Evolutionary conservation across 2,113 vertebrate genomes (phyloP).

Genomic region (Oryzias woworae): DNA sequence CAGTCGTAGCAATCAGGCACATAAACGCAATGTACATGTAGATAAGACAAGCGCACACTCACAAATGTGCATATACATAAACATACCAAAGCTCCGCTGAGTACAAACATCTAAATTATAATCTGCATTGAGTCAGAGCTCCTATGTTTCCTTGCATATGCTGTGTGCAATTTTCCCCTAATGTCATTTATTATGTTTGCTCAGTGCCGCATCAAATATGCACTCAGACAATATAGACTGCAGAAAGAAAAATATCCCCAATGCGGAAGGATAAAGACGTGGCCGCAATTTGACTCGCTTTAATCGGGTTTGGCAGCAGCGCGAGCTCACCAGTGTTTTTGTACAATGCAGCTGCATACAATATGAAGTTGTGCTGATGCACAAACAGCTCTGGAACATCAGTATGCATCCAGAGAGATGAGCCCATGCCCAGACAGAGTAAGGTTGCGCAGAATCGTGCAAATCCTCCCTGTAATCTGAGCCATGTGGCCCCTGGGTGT

Average conservation of each 20-base stretch:
- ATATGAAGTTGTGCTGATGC: too few species aligned
- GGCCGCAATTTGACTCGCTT: too few species aligned
- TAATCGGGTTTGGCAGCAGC: too few species aligned
- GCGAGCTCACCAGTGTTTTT: too few species aligned
- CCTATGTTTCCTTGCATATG: conserved; percentile 7
- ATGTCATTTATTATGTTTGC: conserved; percentile 25
- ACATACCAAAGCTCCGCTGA: conserved; percentile 1
- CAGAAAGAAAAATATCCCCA: conserved; percentile 1
- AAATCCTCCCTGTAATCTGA: conserved; percentile 68
- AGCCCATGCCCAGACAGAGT: conserved; percentile 8
- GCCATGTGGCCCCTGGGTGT: conserved; percentile 59
- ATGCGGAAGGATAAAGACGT: neutral
- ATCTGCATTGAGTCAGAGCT: conserved; percentile 28
- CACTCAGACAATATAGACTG: neutral
- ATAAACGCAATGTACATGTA: conserved; percentile 88
- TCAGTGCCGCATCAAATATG: neutral
- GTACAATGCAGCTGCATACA: too few species aligned
- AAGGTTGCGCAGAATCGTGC: conserved; percentile 48
- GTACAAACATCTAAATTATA: conserved; percentile 39
- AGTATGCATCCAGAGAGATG: neutral
- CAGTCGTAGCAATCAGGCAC: conserved; percentile 95
- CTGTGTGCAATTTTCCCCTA: conserved; percentile 35
- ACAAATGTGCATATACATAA: conserved; percentile 19
- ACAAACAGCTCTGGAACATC: too few species aligned
- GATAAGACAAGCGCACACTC: conserved; percentile 72